Base-by-base conservation (phyloP, 2,113 vertebrate species). In the Xenopus borealis region DNA sequence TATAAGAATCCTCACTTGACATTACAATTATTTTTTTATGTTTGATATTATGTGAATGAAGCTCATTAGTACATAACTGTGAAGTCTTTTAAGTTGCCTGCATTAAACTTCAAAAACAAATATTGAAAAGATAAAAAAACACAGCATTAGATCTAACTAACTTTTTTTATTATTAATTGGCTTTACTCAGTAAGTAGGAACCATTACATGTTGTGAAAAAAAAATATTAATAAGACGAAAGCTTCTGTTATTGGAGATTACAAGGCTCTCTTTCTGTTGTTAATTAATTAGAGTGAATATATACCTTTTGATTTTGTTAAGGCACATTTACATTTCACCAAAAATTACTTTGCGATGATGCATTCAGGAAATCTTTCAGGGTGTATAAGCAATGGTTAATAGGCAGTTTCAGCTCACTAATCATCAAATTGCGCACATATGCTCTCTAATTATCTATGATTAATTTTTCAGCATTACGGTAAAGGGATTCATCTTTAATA, bases 61-160 rank as follows among this genome's bases (percentile, higher is more conserved):
- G 16, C 66, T 83, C 62, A 76, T 80, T 81, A 84, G 62, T 2
- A 57, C 62, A 40, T 73, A 78, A 18, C 73, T 80, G 71, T 69
- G 75, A 71, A 53, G 16, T 74, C 27, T 82, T 85, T 64, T 66
- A 80, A 83, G 58, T 80, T 50, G 67, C 17, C 11, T 63, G 71
- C 58, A 75, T 50, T 70, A 78, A 79, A 75, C 55, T 80, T 82
- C 10, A 71, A 81, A 66, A 75, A 79, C 67, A 72, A 52, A 44
- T 65, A 46, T 79, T 68, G 63, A 53, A 72, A 78, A 86, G 27
- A 67, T 82, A 78, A 55, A 73, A 79, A 71, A 83, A 62, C 11
- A 71, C 52, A 63, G 23, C 72, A 72, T 78, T 61, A 80, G 65
- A 81, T 78, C 62, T 84, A 71, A 82, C 73, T n/a, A 20, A 81